Evolutionary conservation across 1,140 invertebrate species (phyloP), one percentile per base, ranked within the genome.

Genomic region (Battus philenor): DNA sequence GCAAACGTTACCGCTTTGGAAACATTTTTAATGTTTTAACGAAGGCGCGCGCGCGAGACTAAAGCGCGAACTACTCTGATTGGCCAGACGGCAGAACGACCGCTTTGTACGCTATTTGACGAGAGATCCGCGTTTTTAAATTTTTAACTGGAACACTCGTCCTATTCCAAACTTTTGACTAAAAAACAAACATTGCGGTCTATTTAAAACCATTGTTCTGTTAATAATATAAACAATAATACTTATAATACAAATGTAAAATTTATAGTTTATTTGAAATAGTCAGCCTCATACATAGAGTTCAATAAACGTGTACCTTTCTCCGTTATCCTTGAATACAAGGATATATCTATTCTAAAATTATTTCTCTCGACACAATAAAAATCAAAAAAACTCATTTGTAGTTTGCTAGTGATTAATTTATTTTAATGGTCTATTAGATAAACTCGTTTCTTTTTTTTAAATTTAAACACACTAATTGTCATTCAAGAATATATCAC

Each of bases 41-140:
- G 75, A 78, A 73, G 51, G 64, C 70, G 71, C 74, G 68, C 72
- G 59, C 54, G 59, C 68, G 50, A 51, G 47, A 59, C 63, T 52
- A 70, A 57, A 66, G 62, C 75, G 69, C 78, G 65, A 68, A 68
- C 63, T 49, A 48, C 52, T 74, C 54, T 79, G 71, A 82, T 81
- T 81, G 77, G 75, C n/a, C n/a, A n/a, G n/a, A 50, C 43, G 50
- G 59, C 64, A 61, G 46, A 45, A 29, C 44, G 16, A 39, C 34
- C 49, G 47, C 50, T 50, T 43, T 48, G 54, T 50, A 27, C 20
- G 53, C 51, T 47, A 57, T 73, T 79, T 75, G 71, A 71, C 68
- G 71, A 68, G 68, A 76, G 68, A 60, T 60, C 38, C 22, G 38
- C 38, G 24, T 27, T 41, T 41, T 41, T 41, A 39, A 18, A 24